Percentiles rank a stretch among this genome's conserved stretches.
Evolutionary conservation across 2,797 vertebrate species (phyloP).

Genomic region (Liparis tanakae): DNA sequence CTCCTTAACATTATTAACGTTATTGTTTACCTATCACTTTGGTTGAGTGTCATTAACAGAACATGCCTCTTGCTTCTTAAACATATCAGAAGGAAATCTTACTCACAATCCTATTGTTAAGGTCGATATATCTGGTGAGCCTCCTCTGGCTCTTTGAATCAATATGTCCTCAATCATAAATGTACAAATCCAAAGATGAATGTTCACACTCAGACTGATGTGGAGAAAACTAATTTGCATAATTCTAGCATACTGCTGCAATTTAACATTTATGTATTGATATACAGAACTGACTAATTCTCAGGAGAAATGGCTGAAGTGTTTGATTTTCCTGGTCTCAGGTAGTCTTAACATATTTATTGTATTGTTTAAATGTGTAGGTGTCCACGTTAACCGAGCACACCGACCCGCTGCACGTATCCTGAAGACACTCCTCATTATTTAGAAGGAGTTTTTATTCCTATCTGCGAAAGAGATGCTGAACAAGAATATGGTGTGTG

Average conservation of each 20-base stretch:
- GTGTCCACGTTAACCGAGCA: conserved; percentile 10
- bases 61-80: background rate
- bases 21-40: background rate
- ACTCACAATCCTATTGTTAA: background rate
- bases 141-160: background rate
- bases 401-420: conserved; percentile 9
- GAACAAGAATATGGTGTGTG: background rate
- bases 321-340: conserved; percentile 11
- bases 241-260: background rate
- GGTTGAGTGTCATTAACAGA: background rate
- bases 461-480: background rate
- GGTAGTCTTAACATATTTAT: conserved; percentile 1
- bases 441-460: background rate
- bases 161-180: background rate
- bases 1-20: background rate
- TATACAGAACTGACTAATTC: background rate
- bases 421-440: background rate
- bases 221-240: background rate
- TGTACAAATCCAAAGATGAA: background rate
- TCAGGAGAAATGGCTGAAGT: background rate
- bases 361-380: background rate
- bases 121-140: background rate
- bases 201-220: background rate
- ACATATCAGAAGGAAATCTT: background rate
- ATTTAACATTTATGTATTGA: background rate